Evolutionary conservation across 1,140 invertebrate species (phyloP), one percentile per base, ranked within the genome.

Genomic region (Euglossa dilemma): DNA sequence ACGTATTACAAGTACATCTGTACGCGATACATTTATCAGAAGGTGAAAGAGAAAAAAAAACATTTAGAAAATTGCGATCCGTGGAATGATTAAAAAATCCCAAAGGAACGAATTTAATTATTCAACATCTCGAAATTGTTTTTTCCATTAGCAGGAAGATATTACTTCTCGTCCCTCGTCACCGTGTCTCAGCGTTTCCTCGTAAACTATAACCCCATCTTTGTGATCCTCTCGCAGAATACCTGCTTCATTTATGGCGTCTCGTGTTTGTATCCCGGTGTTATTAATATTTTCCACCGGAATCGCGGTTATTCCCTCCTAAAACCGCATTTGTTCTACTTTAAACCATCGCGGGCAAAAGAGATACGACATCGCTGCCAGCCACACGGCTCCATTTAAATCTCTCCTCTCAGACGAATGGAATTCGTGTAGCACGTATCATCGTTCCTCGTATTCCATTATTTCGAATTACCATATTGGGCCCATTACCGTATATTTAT

Each of bases 301-400:
- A 47, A 64, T 28, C n/a, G 18, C 43, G 20, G 52, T 57, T 69
- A 79, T 56, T 59, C 36, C 23, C 67, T 28, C 47, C 56, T 50
- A 25, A 52, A 61, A 36, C 56, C 77, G 52, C 77, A 61, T 80
- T 80, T 72, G 45, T 80, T 52, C 47, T 52, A 52, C 43, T 50
- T 61, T n/a, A 80, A n/a, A 50, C 45, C 14, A 59, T 70, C 54
- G 20, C 8, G 25, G 61, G 36, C 4, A 36, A 7, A 12, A 9
- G 25, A 14, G 66, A 70, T 47, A 70, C 14, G 9, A 43, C 16
- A 2, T 12, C 7, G 43, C 52, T 70, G 76, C 52, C 76, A 70
- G 16, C 25, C 52, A 56, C 56, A 61, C 56, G 45, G 56, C 67
- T 80, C 56, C 52, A n/a, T 71, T 80, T 80, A 80, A 80, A 80